A percentile compares a stretch with the other conserved stretches of the same genome.
These are phyloP conservation scores for Daboia siamensis DNA, from an alignment of 2,113 vertebrate genomes.

Conservation along the genomic window DNA sequence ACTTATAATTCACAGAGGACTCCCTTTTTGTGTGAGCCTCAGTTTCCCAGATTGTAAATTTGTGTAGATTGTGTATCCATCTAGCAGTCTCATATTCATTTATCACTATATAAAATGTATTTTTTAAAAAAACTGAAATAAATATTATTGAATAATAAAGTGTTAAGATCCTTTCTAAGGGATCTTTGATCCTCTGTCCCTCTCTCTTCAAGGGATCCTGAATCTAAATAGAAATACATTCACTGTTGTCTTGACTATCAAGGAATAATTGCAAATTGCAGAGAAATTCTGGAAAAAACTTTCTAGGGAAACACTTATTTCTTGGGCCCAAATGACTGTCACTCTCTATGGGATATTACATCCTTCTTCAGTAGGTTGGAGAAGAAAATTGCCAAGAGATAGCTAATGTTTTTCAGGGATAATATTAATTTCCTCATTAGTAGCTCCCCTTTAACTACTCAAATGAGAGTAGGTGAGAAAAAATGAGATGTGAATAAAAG, in stretches of 20 bases:
- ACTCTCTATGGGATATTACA: neutral
- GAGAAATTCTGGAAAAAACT: neutral
- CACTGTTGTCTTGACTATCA: neutral
- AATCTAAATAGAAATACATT: neutral
- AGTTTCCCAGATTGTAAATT: neutral
- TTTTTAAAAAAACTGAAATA: neutral
- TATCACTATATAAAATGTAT: neutral
- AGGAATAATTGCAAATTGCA: neutral
- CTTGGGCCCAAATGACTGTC: neutral
- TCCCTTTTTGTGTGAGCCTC: neutral
- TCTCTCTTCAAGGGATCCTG: neutral
- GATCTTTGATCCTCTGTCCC: neutral
- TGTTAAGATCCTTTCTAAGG: neutral
- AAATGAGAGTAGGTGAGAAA: slow-evolving; percentile 8
- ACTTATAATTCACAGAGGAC: neutral
- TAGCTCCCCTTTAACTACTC: neutral
- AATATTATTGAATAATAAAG: neutral
- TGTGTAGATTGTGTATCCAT: neutral
- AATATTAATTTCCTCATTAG: neutral
- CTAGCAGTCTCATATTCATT: neutral
- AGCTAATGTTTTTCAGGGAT: neutral
- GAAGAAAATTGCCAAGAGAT: neutral
- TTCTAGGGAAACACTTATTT: neutral
- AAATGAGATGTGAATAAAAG: neutral
- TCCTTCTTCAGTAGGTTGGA: neutral